A percentile compares a stretch with the other conserved stretches of the same genome.
Evolutionary conservation across 2,113 vertebrate species (phyloP).

Genomic region (Seriola quinqueradiata): DNA sequence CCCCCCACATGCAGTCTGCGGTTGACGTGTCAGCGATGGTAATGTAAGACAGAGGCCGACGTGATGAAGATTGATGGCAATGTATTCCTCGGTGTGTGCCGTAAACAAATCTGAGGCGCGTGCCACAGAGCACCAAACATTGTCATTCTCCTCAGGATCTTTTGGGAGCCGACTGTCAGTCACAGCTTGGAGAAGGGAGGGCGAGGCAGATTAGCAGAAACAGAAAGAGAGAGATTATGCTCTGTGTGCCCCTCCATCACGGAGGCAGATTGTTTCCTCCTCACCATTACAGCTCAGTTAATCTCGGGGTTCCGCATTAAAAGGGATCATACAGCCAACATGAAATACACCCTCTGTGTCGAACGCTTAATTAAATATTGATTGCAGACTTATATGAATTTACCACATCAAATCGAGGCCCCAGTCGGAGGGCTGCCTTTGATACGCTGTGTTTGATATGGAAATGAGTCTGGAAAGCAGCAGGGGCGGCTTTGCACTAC

Average conservation of each 20-base stretch:
- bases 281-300: constrained; percentile 55
- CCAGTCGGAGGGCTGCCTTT: constrained; percentile 77
- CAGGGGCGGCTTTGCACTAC: constrained; percentile 65
- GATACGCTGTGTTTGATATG: constrained; percentile 78
- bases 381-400: constrained; percentile 83
- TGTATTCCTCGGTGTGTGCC: constrained; percentile 39
- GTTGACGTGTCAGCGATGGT: constrained; percentile 36
- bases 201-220: constrained; percentile 13
- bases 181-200: constrained; percentile 1
- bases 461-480: constrained; percentile 78
- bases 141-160: constrained; percentile 38
- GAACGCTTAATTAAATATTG: constrained; percentile 85
- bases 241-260: not conserved
- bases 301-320: constrained; percentile 67
- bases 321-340: constrained; percentile 75
- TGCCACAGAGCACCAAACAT: constrained; percentile 26
- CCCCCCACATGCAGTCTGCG: constrained; percentile 23
- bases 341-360: constrained; percentile 78
- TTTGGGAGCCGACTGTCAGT: constrained; percentile 45
- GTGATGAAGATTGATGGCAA: constrained; percentile 51
- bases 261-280: constrained; percentile 56
- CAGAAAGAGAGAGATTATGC: constrained; percentile 2
- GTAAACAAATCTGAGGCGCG: constrained; percentile 16
- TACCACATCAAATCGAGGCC: constrained; percentile 78
- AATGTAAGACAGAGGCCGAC: constrained; percentile 39